Base-by-base conservation (phyloP, 2,113 vertebrate species). In the Panthera uncia region DNA sequence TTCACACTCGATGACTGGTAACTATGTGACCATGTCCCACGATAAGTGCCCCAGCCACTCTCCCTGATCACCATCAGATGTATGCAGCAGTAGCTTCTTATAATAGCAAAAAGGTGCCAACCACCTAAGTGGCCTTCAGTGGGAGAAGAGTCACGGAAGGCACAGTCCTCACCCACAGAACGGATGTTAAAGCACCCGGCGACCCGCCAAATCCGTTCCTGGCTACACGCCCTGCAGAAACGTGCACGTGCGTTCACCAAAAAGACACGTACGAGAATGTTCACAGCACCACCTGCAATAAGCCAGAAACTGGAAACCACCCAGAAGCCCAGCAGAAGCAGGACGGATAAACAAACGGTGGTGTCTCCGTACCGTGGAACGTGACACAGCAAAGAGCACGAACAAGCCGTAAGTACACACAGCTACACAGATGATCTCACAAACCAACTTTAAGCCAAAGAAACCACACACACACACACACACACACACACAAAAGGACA, bases 221-320 rank as follows among this genome's bases (percentile, higher is more conserved):
- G 15, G 10, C 27, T 13, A 13, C 5, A 4, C 2, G 1, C 7
- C 19, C 41, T 2, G 25, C 33, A 80, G 29, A 14, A 61, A 61
- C 7, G 5, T 1, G 0, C 29, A n/a, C 12, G 9, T 2, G 15
- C 10, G 2, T 65, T 41, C 74, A 41, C 15, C 55, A 73, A 33
- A 79, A 68, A 78, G 25, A 48, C 23, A 18, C 0, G 0, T 7
- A 3, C 15, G 4, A 25, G 68, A 86, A 48, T 2, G 4, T 31
- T 82, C 38, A 33, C 0, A 18, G 15, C 10, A 16, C 52, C 11
- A 4, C 19, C 15, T 2, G 0, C 8, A 45, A n/a, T 8, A n/a
- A 78, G 36, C 13, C 81, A 81, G 55, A 61, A 57, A 50, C 27
- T 4, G 36, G 36, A 73, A 68, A 85, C 55, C 13, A n/a, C 29